Evolutionary conservation across 2,797 vertebrate species (phyloP).

Genomic region (Sebastes oblongus): DNA sequence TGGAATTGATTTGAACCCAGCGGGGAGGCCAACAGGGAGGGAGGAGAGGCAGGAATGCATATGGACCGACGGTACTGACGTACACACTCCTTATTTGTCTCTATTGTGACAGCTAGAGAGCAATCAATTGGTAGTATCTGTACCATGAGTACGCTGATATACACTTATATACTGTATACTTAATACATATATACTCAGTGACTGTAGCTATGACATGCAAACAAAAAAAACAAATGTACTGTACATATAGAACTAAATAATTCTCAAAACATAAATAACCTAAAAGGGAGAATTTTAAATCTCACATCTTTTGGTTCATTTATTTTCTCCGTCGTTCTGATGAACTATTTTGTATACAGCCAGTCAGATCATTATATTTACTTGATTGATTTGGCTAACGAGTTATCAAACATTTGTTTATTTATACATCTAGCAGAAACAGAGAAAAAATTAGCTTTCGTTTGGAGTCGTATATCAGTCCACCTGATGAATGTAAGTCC

Average conservation of each 20-base stretch:
- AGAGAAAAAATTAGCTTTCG: not conserved
- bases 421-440: not conserved
- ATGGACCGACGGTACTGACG: not conserved
- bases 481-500: not conserved
- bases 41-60: slow-evolving; percentile 8
- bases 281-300: not conserved
- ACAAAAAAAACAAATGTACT: not conserved
- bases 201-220: not conserved
- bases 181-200: too few species aligned
- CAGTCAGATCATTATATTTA: not conserved
- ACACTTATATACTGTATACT: not conserved
- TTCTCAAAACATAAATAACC: not conserved
- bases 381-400: too few species aligned
- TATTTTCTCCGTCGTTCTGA: not conserved
- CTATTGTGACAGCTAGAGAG: not conserved
- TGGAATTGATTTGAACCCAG: slow-evolving; percentile 71
- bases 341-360: not conserved
- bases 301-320: not conserved
- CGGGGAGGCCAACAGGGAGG: slow-evolving; percentile 39
- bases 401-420: not conserved
- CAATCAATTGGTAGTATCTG: not conserved
- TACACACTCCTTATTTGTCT: not conserved
- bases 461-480: not conserved
- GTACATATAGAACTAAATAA: not conserved
- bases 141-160: not conserved